Evolutionary conservation across 2,797 vertebrate genomes (phyloP), one percentile per base, ranked within the genome.

Genomic region (Rhynchonycteris naso): DNA sequence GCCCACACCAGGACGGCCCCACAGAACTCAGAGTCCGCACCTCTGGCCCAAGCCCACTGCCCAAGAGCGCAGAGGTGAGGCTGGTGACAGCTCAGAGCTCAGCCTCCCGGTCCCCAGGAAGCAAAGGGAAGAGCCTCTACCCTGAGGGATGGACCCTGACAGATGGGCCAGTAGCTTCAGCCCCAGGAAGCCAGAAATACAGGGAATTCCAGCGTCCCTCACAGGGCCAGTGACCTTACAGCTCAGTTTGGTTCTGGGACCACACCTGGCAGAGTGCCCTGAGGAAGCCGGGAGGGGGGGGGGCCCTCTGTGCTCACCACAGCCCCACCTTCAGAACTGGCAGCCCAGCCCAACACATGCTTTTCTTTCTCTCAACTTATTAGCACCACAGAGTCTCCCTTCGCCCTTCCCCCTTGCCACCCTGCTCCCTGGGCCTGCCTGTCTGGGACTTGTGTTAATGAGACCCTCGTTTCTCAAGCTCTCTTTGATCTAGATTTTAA

Each of bases 401-500:
- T 28, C 30, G 7, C 11, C 33, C 56, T 28, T 5, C 18, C 22
- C 30, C 24, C 33, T 7, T 24, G 24, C 54, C n/a, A 24, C 19
- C 50, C 61, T 50, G 2, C 56, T 26, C 54, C 47, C 26, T 13
- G 9, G 61, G 30, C 35, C 74, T 6, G 61, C 28, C 69, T 61
- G n/a, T 18, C 84, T 80, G 47, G 80, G 65, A 30, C 61, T 52
- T 19, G 63, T 35, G 24, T 84, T 94, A 80, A 94, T 10, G 65
- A 96, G 65, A 71, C 75, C 86, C 43, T 38, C 28, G 5, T 89
- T 87, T 89, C 72, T 90, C 56, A 12, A 21, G n/a, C 66, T 87
- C 14, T 43, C 91, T 96, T 95, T 94, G 82, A 96, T 93, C 78
- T 30, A 2, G 69, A n/a, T 63, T 88, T 97, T 95, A 85, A 93